These are phyloP conservation scores for Gisinianus flammeolus DNA, from an alignment of 2,888 invertebrate genomes.

Conservation along the genomic window DNA sequence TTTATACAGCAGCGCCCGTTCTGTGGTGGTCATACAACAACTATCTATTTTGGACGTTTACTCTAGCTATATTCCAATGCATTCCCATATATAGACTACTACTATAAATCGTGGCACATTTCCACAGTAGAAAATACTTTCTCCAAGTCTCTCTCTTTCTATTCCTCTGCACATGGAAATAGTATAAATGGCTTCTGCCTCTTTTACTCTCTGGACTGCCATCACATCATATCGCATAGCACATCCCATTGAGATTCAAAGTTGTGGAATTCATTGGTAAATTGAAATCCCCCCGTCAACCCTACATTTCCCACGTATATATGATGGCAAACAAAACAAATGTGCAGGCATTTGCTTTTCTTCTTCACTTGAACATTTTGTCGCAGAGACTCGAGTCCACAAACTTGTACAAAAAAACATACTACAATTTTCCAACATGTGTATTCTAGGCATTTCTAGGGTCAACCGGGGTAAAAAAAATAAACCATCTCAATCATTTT, in stretches of 20 bases:
- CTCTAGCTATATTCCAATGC: background rate
- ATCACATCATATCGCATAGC: constrained; percentile 2
- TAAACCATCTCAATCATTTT: no score
- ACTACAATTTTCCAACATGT: no score
- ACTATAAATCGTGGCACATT: background rate
- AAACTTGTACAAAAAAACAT: background rate
- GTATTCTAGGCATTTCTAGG: no score
- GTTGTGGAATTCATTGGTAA: constrained; percentile 16
- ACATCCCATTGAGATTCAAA: constrained; percentile 11
- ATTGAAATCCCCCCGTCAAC: constrained; percentile 16
- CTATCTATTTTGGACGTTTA: background rate
- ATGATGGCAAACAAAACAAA: background rate
- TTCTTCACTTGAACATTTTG: background rate
- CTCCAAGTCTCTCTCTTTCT: background rate
- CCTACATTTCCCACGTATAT: background rate
- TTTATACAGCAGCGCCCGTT: background rate
- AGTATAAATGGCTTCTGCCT: constrained; percentile 6
- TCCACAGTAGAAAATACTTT: background rate
- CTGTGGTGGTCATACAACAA: background rate
- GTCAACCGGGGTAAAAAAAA: no score
- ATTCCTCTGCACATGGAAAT: background rate
- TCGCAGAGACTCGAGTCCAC: background rate
- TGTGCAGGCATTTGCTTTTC: background rate
- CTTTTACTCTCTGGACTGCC: background rate
- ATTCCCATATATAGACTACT: no score